phyloP scores from a whole-genome alignment of 1,140 invertebrate species.

The Wasmannia auropunctata region DNA sequence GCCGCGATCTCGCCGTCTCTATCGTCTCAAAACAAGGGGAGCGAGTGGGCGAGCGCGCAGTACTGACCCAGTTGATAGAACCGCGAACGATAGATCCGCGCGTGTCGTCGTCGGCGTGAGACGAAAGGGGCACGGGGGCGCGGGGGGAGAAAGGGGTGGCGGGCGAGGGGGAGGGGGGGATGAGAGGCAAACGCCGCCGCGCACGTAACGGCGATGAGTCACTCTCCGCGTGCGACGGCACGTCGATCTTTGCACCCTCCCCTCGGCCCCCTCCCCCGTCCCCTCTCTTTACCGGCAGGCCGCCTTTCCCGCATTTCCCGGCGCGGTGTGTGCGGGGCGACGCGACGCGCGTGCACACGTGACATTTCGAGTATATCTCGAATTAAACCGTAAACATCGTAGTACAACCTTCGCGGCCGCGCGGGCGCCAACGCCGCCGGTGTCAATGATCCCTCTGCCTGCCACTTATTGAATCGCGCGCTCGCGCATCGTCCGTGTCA shows the following conservation, averaged over 20 bases:
- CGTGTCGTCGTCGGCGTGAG: not conserved
- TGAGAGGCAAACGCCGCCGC: not conserved
- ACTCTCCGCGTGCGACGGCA: constrained; percentile 56
- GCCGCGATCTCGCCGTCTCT: not conserved
- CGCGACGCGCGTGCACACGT: constrained; percentile 57
- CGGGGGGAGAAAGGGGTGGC: too few species aligned
- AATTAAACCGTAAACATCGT: constrained; percentile 80
- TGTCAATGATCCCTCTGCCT: constrained; percentile 78
- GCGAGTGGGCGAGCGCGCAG: constrained; percentile 16
- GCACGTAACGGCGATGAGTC: constrained; percentile 60
- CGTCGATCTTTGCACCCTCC: constrained; percentile 60
- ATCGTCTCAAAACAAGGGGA: constrained; percentile 17
- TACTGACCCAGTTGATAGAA: constrained; percentile 56
- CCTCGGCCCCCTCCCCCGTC: constrained; percentile 13
- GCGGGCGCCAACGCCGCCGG: constrained; percentile 51
- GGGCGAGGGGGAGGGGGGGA: not conserved
- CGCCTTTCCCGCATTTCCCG: constrained; percentile 42
- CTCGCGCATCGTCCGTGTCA: constrained; percentile 59
- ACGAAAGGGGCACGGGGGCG: not conserved
- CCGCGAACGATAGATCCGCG: constrained; percentile 41
- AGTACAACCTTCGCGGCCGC: constrained; percentile 66
- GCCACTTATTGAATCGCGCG: constrained; percentile 80
- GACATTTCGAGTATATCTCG: constrained; percentile 77
- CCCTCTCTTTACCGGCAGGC: not conserved
- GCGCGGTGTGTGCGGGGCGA: constrained; percentile 16